A percentile compares a stretch with the other conserved stretches of the same genome.
Conservation (phyloP, 2,888 invertebrate species). For the Dromius quadrimaculatus region DNA sequence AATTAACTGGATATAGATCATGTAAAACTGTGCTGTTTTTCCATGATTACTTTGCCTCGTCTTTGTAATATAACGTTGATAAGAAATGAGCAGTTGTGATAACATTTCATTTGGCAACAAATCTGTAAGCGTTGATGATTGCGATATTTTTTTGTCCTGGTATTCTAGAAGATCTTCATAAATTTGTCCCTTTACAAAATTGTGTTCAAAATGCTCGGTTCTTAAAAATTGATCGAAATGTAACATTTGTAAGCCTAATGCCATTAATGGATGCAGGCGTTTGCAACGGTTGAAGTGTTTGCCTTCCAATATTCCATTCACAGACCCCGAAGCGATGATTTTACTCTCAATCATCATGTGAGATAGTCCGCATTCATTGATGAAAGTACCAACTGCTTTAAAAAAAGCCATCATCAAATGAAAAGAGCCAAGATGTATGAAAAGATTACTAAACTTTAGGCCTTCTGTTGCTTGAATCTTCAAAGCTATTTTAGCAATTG, state of each 20-base stretch:
- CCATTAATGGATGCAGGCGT: conserved; percentile 47
- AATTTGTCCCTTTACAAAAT: not conserved
- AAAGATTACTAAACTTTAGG: not conserved
- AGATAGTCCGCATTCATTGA: conserved; percentile 42
- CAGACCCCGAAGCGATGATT: conserved; percentile 45
- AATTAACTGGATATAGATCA: not conserved
- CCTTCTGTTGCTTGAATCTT: conserved; percentile 53
- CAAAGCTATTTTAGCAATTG: conserved; percentile 54
- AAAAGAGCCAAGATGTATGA: not conserved
- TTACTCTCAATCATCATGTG: conserved; percentile 39
- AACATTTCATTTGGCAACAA: no score
- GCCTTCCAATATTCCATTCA: conserved; percentile 30
- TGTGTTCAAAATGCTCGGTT: not conserved
- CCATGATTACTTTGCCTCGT: not conserved
- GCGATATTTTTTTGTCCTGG: not conserved
- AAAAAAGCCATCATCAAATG: conserved; percentile 53
- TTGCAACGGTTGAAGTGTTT: conserved; percentile 47
- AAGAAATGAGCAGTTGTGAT: no score
- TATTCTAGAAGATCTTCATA: not conserved
- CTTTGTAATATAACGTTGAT: no score
- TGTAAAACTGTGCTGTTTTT: not conserved
- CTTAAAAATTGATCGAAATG: conserved; percentile 14
- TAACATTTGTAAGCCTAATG: conserved; percentile 38
- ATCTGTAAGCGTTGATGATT: no score
- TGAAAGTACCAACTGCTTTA: conserved; percentile 55